Base-by-base conservation (phyloP, 2,797 vertebrate genomes). In the Acipenser ruthenus region DNA sequence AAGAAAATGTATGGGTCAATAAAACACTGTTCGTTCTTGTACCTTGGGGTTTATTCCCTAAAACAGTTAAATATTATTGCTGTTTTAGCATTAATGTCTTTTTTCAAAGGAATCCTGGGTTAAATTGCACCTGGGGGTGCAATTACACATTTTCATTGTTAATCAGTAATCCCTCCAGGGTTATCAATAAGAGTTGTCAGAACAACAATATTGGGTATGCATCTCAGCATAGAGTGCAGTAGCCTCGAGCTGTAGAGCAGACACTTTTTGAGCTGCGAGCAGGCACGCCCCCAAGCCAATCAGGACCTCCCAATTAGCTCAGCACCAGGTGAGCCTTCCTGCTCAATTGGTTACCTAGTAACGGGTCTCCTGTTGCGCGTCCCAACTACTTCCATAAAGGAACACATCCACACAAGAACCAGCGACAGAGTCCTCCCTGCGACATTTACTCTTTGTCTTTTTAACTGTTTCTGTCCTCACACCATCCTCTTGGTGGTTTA, bases 401-500 rank as follows among this genome's bases (percentile, higher is more conserved):
- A 4, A 37, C 37, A 37, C 37, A 37, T 37, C 37, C 37, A 37
- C 37, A 37, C 37, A 37, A 37, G 37, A 37, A 37, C 37, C 37
- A 37, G 37, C 37, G 37, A 37, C 4, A 37, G 37, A 37, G 37
- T 37, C 37, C 37, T 37, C 37, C 37, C 37, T 37, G 37, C 3
- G 37, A 37, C 37, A 37, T 37, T 37, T 37, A 4, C 3, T 37
- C 5, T 37, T 82, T 83, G 81, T 84, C 5, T 37, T 82, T 83
- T 82, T 84, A 82, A 77, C 83, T 84, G 78, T 86, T 87, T 83
- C 86, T 86, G 80, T 86, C 87, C 86, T 89, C 86, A 87, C 88
- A 88, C 86, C 82, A 87, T 83, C 88, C 88, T 78, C 77, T 86
- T 82, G 92, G 93, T 93, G 89, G 89, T 93, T 90, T 88, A 88